Conservation (phyloP, 1,140 invertebrate genomes). For the Megalopta genalis region DNA sequence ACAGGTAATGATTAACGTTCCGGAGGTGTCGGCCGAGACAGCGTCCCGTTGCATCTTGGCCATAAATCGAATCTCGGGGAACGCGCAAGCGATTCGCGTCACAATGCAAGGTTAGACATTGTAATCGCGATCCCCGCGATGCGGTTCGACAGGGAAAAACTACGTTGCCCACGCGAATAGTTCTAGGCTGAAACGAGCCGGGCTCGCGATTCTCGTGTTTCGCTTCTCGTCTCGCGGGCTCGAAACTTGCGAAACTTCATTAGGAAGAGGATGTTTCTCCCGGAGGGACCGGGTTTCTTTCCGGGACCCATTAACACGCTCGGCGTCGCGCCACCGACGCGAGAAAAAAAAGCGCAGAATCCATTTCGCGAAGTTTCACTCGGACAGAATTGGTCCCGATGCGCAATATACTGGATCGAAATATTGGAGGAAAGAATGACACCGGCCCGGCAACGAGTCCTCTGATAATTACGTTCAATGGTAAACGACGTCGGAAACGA, state of each 20-base stretch:
- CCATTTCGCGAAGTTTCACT: too few species aligned
- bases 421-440: too few species aligned
- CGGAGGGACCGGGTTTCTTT: not conserved
- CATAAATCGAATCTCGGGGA: conserved; percentile 3
- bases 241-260: not conserved
- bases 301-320: not conserved
- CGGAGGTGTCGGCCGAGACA: not conserved
- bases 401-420: too few species aligned
- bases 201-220: conserved; percentile 13
- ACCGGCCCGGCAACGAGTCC: too few species aligned
- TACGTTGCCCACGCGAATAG: conserved; percentile 23
- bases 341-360: too few species aligned
- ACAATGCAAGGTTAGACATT: conserved; percentile 40
- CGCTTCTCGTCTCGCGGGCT: not conserved
- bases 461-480: too few species aligned
- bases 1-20: not conserved
- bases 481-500: too few species aligned
- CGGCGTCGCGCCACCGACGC: too few species aligned
- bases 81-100: not conserved
- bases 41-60: not conserved
- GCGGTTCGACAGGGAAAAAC: not conserved
- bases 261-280: not conserved
- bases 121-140: conserved; percentile 17
- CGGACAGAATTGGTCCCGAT: too few species aligned
- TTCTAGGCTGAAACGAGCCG: not conserved